phyloP scores from a whole-genome alignment of 2,888 invertebrate species.

The Anoplius nigerrimus region DNA sequence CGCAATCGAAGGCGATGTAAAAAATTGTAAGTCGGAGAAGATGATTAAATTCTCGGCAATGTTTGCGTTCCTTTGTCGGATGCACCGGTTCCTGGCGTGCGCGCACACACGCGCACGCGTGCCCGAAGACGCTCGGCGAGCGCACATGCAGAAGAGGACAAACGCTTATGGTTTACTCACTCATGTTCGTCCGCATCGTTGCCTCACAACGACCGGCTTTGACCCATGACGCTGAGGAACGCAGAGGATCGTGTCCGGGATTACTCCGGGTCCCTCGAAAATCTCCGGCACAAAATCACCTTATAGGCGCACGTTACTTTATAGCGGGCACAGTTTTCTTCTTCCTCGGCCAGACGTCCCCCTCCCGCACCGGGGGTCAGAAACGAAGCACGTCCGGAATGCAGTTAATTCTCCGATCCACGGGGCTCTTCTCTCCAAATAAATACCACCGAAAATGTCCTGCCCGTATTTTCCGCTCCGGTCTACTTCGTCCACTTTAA shows the following conservation, averaged over 20 bases:
- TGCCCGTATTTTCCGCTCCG: not conserved
- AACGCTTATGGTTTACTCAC: conserved; percentile 33
- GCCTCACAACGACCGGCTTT: conserved; percentile 20
- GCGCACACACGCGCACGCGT: too few relatives aligned
- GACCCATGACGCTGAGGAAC: conserved; percentile 34
- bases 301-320: not conserved
- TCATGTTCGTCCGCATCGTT: conserved; percentile 36
- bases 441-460: not conserved
- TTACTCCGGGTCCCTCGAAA: conserved; percentile 3
- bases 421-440: not conserved
- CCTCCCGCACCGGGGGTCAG: too few relatives aligned
- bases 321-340: not conserved
- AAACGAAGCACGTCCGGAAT: too few relatives aligned
- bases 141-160: not conserved
- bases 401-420: conserved; percentile 1
- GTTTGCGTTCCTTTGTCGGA: too few relatives aligned
- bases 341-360: too few relatives aligned
- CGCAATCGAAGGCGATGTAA: too few relatives aligned
- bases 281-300: conserved; percentile 7
- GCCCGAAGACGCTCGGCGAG: too few relatives aligned
- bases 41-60: too few relatives aligned
- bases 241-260: conserved; percentile 16
- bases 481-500: too few relatives aligned
- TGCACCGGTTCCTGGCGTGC: too few relatives aligned
- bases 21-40: too few relatives aligned